phyloP scores from a whole-genome alignment of 2,888 invertebrate species.

The Lithophane socia region DNA sequence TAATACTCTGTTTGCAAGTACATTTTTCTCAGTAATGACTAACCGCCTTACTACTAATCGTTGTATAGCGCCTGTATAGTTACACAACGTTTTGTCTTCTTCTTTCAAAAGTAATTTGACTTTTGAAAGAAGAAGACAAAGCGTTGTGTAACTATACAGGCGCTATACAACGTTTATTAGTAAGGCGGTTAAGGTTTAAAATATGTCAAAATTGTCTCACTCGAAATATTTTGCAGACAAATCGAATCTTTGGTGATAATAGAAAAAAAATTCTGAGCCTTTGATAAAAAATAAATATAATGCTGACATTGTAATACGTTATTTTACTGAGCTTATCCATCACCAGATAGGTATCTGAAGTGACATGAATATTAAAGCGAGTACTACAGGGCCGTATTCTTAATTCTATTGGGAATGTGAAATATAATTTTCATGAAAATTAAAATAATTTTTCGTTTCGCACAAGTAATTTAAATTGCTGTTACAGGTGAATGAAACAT shows the following conservation, averaged over 20 bases:
- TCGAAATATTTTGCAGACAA: neutral
- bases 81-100: too few species aligned
- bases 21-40: neutral
- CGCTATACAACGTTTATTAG: too few species aligned
- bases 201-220: neutral
- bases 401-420: neutral
- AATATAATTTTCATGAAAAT: constrained; percentile 10
- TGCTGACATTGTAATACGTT: constrained; percentile 22
- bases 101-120: too few species aligned
- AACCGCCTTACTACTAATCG: too few species aligned
- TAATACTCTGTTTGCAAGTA: neutral
- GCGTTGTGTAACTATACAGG: too few species aligned
- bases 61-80: too few species aligned
- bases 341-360: constrained; percentile 11
- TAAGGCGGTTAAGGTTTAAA: too few species aligned
- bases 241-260: constrained; percentile 8
- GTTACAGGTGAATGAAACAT: neutral
- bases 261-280: constrained; percentile 20
- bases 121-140: too few species aligned
- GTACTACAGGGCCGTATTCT: constrained; percentile 14
- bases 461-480: constrained; percentile 22
- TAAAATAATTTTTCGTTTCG: neutral
- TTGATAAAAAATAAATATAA: constrained; percentile 1
- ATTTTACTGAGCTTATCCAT: constrained; percentile 35
- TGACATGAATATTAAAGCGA: constrained; percentile 43